These are phyloP conservation scores for Limenitis camilla DNA, from an alignment of 2,888 invertebrate species.

Conservation along the genomic window DNA sequence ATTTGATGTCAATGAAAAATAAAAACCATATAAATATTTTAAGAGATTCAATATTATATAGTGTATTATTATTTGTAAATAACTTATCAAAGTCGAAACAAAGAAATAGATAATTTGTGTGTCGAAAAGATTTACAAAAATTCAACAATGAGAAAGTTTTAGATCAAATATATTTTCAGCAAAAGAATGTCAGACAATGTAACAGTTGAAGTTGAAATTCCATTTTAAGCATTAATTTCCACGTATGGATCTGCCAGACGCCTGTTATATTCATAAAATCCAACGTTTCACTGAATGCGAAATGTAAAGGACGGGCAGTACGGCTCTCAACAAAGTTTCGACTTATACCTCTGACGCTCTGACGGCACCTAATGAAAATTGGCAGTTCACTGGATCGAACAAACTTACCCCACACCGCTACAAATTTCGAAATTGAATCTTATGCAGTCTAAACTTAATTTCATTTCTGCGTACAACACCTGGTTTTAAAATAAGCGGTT, in stretches of 20 bases:
- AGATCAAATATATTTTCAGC: conserved; percentile 11
- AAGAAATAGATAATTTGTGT: not conserved
- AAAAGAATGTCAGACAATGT: conserved; percentile 15
- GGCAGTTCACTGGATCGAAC: conserved; percentile 60
- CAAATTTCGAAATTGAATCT: conserved; percentile 12
- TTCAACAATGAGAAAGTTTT: not conserved
- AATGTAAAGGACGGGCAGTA: conserved; percentile 49
- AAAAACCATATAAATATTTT: too few relatives aligned
- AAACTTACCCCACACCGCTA: conserved; percentile 34
- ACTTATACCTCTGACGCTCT: conserved; percentile 47
- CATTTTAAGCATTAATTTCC: conserved; percentile 36
- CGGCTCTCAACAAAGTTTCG: conserved; percentile 47
- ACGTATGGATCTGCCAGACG: conserved; percentile 27
- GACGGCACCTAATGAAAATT: conserved; percentile 63
- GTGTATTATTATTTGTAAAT: not conserved
- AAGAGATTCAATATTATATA: too few relatives aligned
- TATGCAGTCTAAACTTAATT: not conserved
- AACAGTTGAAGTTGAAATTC: conserved; percentile 32
- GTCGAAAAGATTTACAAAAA: too few relatives aligned
- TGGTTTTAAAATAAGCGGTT: conserved; percentile 16
- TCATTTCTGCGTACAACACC: conserved; percentile 3
- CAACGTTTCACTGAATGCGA: conserved; percentile 45
- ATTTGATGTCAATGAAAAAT: too few relatives aligned
- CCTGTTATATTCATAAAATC: conserved; percentile 43
- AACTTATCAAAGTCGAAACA: not conserved